Percentiles rank a stretch among this genome's conserved stretches.
phyloP scores from a whole-genome alignment of 2,797 vertebrate species.

The Enteromius treurensis region DNA sequence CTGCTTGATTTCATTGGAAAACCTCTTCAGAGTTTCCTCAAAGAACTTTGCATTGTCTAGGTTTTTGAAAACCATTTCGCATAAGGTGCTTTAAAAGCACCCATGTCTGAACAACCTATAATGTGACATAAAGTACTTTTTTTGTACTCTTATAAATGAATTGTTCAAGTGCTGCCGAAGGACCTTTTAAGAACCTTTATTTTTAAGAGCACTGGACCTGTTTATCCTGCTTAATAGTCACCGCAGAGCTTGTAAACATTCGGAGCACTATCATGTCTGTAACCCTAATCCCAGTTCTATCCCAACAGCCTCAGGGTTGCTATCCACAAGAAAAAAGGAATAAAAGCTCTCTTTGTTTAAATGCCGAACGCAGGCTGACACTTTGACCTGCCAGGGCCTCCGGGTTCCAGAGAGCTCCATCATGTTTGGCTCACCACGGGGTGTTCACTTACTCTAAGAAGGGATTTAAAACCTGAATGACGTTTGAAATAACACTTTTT shows the following conservation, averaged over 20 bases:
- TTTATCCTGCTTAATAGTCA: slow-evolving; percentile 5
- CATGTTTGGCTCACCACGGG: slow-evolving; percentile 15
- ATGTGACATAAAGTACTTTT: neutral
- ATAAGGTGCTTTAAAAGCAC: neutral
- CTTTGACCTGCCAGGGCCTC: slow-evolving; percentile 41
- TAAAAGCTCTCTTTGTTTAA: slow-evolving; percentile 41
- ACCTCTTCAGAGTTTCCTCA: neutral
- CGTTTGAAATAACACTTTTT: slow-evolving; percentile 25
- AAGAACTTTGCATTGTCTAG: neutral
- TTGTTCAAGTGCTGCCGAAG: neutral
- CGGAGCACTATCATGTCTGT: neutral
- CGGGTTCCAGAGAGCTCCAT: neutral
- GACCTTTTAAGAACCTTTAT: slow-evolving; percentile 12
- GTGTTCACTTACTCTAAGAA: slow-evolving; percentile 11
- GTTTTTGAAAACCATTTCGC: neutral
- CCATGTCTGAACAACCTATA: neutral
- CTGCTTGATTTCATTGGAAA: neutral
- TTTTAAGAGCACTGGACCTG: slow-evolving; percentile 9
- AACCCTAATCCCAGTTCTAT: slow-evolving; percentile 24
- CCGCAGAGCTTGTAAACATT: slow-evolving; percentile 5
- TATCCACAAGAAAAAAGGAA: slow-evolving; percentile 16
- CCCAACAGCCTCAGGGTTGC: slow-evolving; percentile 15
- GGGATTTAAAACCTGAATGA: slow-evolving; percentile 34
- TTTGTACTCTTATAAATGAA: neutral
- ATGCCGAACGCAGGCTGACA: slow-evolving; percentile 26